These are phyloP conservation scores for Choristoneura fumiferana DNA, from an alignment of 1,140 invertebrate species.

Conservation along the genomic window DNA sequence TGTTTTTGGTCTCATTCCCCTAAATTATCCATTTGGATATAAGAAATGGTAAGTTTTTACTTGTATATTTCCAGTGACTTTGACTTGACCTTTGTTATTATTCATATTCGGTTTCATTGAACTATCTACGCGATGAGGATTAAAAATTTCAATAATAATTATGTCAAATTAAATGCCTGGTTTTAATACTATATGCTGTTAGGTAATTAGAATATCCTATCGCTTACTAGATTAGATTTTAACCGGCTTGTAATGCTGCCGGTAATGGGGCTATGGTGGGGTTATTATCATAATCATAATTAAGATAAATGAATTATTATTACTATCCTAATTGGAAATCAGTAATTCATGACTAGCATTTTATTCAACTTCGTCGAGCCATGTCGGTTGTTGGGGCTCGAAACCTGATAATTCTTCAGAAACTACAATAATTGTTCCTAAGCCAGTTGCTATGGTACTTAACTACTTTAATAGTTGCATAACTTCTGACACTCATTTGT, in stretches of 20 bases:
- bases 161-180: neutral
- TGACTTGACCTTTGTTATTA: slow-evolving; percentile 50
- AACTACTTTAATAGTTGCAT: neutral
- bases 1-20: slow-evolving; percentile 7
- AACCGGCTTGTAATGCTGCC: neutral
- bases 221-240: neutral
- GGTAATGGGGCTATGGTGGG: neutral
- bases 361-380: neutral
- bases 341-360: neutral
- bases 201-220: neutral
- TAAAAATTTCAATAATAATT: too few relatives aligned
- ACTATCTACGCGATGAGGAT: too few relatives aligned
- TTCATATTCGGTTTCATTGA: slow-evolving; percentile 16
- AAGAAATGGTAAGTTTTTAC: slow-evolving; percentile 41
- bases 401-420: neutral
- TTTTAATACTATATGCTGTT: neutral
- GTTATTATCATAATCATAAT: neutral
- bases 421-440: slow-evolving; percentile 23
- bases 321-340: neutral
- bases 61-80: slow-evolving; percentile 48
- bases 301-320: slow-evolving; percentile 13
- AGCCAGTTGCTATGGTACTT: slow-evolving; percentile 32
- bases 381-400: slow-evolving; percentile 25
- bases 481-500: neutral
- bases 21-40: neutral